A percentile compares a stretch with the other conserved stretches of the same genome.
These are phyloP conservation scores for Rattus rattus DNA, from an alignment of 2,113 vertebrate species.

Conservation along the genomic window DNA sequence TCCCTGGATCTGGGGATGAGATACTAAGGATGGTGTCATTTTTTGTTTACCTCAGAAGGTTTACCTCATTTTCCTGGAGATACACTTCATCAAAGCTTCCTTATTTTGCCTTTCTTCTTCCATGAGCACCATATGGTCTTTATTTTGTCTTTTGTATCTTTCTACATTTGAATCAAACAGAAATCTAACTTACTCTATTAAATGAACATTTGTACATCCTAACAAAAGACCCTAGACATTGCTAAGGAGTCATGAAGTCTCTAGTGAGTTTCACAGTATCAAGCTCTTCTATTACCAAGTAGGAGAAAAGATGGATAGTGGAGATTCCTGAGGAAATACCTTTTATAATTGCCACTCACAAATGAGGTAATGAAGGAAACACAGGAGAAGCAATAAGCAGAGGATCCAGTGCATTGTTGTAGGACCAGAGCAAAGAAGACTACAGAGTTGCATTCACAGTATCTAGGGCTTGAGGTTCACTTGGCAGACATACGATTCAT, in stretches of 20 bases:
- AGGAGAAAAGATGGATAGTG: background rate
- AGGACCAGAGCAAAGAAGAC: background rate
- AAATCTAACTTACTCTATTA: constrained; percentile 12
- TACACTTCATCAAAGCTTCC: background rate
- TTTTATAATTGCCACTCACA: constrained; percentile 36
- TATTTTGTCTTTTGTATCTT: background rate
- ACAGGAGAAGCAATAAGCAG: background rate
- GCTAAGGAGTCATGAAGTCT: constrained; percentile 23
- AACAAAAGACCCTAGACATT: background rate
- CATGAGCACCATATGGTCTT: background rate
- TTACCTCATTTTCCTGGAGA: background rate
- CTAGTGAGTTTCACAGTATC: constrained; percentile 8
- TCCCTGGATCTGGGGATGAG: background rate
- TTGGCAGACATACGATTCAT: background rate
- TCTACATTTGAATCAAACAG: background rate
- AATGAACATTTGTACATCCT: background rate
- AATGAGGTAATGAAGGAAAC: background rate
- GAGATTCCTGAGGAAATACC: background rate
- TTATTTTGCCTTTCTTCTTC: background rate
- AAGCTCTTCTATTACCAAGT: constrained; percentile 6
- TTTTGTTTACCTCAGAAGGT: background rate
- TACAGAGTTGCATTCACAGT: background rate
- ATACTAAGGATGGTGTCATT: background rate
- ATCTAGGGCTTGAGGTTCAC: background rate
- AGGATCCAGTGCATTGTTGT: background rate